These are phyloP conservation scores for Clunio marinus DNA, from an alignment of 2,888 invertebrate genomes.

Conservation along the genomic window DNA sequence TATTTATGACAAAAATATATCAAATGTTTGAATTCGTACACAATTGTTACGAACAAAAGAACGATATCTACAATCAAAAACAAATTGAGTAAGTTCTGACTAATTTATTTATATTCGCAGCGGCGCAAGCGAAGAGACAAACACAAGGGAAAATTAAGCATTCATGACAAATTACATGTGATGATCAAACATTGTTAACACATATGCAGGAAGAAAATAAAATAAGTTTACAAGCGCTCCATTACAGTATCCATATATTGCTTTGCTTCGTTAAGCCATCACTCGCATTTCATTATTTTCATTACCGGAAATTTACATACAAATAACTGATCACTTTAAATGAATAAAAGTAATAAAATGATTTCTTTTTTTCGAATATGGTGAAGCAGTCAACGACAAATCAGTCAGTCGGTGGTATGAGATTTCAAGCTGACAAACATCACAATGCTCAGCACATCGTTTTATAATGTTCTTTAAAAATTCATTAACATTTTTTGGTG, in stretches of 20 bases:
- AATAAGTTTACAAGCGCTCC: background rate
- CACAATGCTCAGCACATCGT: background rate
- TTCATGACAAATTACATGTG: slow-evolving; percentile 36
- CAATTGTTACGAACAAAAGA: background rate
- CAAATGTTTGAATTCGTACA: slow-evolving; percentile 26
- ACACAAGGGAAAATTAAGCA: slow-evolving; percentile 34
- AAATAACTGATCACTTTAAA: slow-evolving; percentile 27
- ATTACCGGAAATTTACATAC: slow-evolving; percentile 31
- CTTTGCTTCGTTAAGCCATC: background rate
- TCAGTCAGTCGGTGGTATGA: too few relatives aligned
- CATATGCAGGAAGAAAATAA: background rate
- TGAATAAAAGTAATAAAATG: slow-evolving; percentile 28
- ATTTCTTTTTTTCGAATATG: background rate
- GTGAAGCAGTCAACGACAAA: background rate
- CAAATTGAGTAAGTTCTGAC: slow-evolving; percentile 22
- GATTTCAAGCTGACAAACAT: too few relatives aligned
- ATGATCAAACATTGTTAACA: slow-evolving; percentile 36
- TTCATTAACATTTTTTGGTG: slow-evolving; percentile 9
- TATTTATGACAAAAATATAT: slow-evolving; percentile 25
- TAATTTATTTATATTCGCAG: background rate
- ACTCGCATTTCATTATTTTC: background rate
- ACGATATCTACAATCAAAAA: slow-evolving; percentile 36
- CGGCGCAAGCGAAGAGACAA: too few relatives aligned
- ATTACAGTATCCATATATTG: slow-evolving; percentile 5
- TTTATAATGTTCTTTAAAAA: background rate